Evolutionary conservation across 1,140 invertebrate genomes (phyloP).

Genomic region (Bombyx mori): DNA sequence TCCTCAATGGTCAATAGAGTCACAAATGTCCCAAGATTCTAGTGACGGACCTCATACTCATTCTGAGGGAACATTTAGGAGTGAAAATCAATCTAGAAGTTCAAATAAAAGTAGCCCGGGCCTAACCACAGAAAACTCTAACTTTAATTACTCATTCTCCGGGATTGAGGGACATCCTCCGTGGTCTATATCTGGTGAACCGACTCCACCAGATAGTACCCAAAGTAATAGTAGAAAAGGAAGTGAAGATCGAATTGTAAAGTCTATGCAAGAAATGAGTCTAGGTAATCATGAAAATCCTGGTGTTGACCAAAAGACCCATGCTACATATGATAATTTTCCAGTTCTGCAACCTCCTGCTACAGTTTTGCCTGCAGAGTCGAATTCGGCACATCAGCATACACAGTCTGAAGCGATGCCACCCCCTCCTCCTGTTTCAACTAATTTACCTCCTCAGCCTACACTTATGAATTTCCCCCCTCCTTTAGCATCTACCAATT

Average conservation of each 20-base stretch:
- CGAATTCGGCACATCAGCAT: slow-evolving; percentile 5
- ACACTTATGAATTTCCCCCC: background rate
- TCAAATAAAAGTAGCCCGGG: slow-evolving; percentile 66
- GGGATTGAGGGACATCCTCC: slow-evolving; percentile 37
- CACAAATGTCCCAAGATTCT: slow-evolving; percentile 74
- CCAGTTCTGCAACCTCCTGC: slow-evolving; percentile 13
- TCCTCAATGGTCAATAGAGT: slow-evolving; percentile 75
- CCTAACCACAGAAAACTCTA: slow-evolving; percentile 50
- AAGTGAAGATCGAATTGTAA: slow-evolving; percentile 38
- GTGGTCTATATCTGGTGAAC: slow-evolving; percentile 38
- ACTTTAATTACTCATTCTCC: slow-evolving; percentile 51
- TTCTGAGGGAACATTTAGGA: slow-evolving; percentile 72
- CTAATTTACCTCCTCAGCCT: slow-evolving; percentile 1
- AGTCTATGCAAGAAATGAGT: slow-evolving; percentile 47
- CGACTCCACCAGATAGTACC: slow-evolving; percentile 17
- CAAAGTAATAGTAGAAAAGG: slow-evolving; percentile 26
- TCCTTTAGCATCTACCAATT: background rate
- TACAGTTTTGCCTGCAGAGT: slow-evolving; percentile 12
- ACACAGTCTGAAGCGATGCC: slow-evolving; percentile 17
- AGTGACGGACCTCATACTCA: slow-evolving; percentile 71
- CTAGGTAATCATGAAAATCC: slow-evolving; percentile 35
- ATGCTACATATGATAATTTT: slow-evolving; percentile 11
- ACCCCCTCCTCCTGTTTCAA: slow-evolving; percentile 18
- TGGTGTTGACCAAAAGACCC: slow-evolving; percentile 10
- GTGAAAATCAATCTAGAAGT: slow-evolving; percentile 72